phyloP scores from a whole-genome alignment of 2,888 invertebrate species.

The Ypsolopha scabrella region DNA sequence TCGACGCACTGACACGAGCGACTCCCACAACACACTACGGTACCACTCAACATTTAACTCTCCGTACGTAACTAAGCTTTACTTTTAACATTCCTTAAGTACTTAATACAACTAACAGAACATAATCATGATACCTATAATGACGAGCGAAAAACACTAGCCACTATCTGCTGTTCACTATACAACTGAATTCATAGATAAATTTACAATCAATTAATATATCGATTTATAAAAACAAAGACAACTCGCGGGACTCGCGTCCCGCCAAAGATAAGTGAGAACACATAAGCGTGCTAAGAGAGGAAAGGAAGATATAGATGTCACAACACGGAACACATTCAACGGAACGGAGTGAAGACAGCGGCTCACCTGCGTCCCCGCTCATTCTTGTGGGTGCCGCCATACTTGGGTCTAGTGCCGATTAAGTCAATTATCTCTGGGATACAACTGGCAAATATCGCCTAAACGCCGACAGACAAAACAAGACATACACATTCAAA shows the following conservation, averaged over 20 bases:
- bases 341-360: constrained; percentile 72
- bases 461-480: constrained; percentile 82
- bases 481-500: constrained; percentile 71
- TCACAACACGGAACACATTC: constrained; percentile 72
- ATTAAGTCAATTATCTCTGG: constrained; percentile 99
- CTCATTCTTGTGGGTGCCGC: constrained; percentile 99
- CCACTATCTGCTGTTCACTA: constrained; percentile 69
- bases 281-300: constrained; percentile 73
- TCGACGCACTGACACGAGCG: constrained; percentile 44
- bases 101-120: constrained; percentile 60
- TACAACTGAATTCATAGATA: constrained; percentile 52
- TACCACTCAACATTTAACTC: constrained; percentile 68
- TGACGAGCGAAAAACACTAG: constrained; percentile 67
- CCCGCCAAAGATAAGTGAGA: constrained; percentile 68
- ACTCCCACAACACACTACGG: constrained; percentile 65
- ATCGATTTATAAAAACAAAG: constrained; percentile 65
- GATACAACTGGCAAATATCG: constrained; percentile 99
- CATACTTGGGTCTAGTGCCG: constrained; percentile 99
- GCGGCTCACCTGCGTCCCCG: constrained; percentile 99
- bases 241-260: constrained; percentile 64
- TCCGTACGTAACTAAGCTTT: constrained; percentile 64
- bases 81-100: constrained; percentile 55
- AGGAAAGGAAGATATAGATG: constrained; percentile 67
- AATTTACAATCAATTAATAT: constrained; percentile 54
- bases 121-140: constrained; percentile 65